Evolutionary conservation across 2,888 invertebrate species (phyloP).

Genomic region (Drosophila cyrtoloma): DNA sequence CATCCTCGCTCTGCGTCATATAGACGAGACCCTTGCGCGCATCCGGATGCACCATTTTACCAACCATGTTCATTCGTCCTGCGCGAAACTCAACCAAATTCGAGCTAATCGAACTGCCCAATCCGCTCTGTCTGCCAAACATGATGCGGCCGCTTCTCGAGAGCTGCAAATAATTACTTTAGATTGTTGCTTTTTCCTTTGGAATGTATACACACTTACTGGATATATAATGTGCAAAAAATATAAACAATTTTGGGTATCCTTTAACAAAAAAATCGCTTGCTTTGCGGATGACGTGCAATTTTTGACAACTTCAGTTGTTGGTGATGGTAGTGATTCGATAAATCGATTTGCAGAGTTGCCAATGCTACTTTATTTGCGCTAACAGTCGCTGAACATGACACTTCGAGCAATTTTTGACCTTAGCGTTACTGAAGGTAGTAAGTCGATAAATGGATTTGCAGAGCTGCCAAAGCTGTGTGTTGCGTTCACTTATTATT

Average conservation of each 20-base stretch:
- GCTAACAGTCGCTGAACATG: slow-evolving; percentile 1
- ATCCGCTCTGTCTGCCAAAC: slow-evolving; percentile 87
- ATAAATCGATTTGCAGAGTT: slow-evolving; percentile 26
- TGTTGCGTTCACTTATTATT: neutral
- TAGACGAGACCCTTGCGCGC: slow-evolving; percentile 97
- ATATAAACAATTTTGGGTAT: slow-evolving; percentile 38
- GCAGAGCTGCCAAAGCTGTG: slow-evolving; percentile 5
- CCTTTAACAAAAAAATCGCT: slow-evolving; percentile 36
- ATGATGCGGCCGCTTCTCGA: slow-evolving; percentile 80
- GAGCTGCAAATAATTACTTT: slow-evolving; percentile 45
- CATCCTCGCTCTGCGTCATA: slow-evolving; percentile 98
- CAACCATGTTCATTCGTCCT: slow-evolving; percentile 96
- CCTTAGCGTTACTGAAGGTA: slow-evolving; percentile 15
- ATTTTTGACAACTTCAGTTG: slow-evolving; percentile 41
- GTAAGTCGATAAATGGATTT: slow-evolving; percentile 8
- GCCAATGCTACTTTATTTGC: neutral
- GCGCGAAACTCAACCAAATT: slow-evolving; percentile 98
- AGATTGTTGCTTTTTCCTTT: neutral
- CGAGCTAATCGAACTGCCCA: slow-evolving; percentile 93
- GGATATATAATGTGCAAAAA: slow-evolving; percentile 69
- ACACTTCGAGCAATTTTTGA: neutral
- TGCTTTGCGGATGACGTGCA: slow-evolving; percentile 66
- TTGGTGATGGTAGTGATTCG: slow-evolving; percentile 29
- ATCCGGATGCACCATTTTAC: slow-evolving; percentile 97
- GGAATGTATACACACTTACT: slow-evolving; percentile 38